Percentiles rank a stretch among this genome's conserved stretches.
These are phyloP conservation scores for Trichonephila clavipes DNA, from an alignment of 1,140 invertebrate genomes.

Conservation along the genomic window DNA sequence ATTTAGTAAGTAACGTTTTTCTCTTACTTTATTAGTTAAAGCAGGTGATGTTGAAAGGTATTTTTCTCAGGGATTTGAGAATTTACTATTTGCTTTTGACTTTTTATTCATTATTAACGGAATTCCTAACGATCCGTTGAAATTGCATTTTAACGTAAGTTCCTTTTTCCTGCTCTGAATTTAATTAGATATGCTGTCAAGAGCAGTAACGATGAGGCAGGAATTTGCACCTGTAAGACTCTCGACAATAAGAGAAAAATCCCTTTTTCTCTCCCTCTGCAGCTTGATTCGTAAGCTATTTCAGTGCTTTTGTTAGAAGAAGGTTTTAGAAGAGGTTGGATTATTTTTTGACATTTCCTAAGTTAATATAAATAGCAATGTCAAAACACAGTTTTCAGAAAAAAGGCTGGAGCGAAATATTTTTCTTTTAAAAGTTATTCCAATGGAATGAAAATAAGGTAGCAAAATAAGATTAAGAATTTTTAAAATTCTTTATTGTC, in stretches of 20 bases:
- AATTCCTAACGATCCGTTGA: not conserved
- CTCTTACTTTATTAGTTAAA: not conserved
- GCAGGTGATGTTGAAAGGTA: not conserved
- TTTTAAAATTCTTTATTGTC: too few relatives aligned
- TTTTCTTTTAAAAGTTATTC: too few relatives aligned
- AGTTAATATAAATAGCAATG: too few relatives aligned
- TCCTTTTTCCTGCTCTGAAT: not conserved
- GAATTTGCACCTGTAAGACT: not conserved
- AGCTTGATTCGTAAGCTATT: not conserved
- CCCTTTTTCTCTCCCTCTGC: too few relatives aligned
- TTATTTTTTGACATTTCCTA: not conserved
- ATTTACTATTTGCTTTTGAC: not conserved
- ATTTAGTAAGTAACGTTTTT: not conserved
- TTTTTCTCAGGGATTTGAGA: not conserved
- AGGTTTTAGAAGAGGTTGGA: not conserved
- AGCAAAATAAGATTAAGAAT: too few relatives aligned
- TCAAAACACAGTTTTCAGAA: too few relatives aligned
- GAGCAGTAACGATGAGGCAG: not conserved
- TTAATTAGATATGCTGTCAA: not conserved
- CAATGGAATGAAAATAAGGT: too few relatives aligned
- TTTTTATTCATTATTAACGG: not conserved
- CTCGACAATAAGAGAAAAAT: not conserved
- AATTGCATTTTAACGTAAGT: not conserved
- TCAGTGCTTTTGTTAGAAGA: not conserved
- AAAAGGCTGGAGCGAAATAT: too few relatives aligned